Evolutionary conservation across 1,140 invertebrate species (phyloP), one percentile per base, ranked within the genome.

Genomic region (Whitmania pigra): DNA sequence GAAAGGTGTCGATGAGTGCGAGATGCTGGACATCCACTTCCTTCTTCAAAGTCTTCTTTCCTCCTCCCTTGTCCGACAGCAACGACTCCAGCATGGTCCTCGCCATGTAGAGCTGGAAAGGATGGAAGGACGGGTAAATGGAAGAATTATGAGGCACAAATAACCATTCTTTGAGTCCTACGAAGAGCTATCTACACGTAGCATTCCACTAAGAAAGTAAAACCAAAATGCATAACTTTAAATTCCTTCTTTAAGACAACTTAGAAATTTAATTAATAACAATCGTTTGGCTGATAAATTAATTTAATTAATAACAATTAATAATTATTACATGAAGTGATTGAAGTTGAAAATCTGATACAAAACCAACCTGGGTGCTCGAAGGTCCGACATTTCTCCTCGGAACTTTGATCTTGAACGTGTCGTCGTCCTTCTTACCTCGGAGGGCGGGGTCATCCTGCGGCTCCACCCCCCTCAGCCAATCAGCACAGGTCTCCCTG

Each of bases 71-170:
- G 80, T 99, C 95, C 0, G 93, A 92, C 74, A 98, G 94, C 55
- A 99, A 82, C 0, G 94, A 97, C 83, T 99, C 97, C 74, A 99
- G 83, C 90, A 99, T 98, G 0, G 96, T 99, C 43, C 97, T 86
- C 2, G 98, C 93, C 95, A 99, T 98, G 81, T 99, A 99, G 5
- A 99, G 84, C 85, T 99, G 90, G 2, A 92, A 94, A 54, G 63
- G 36, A 63, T 43, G 73, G 2, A 53, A 40, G 4, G 15, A 63
- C 18, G 15, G 29, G 9, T n/a, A 31, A 63, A 63, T 63, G 57
- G 1, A 63, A 63, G 29, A 63, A 63, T 63, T 15, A 63, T 1
- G 11, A 31, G 22, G 11, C 9, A 63, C 11, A n/a, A 25, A 6
- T 7, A 63, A 13, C 29, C 11, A 17, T 6, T 36, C 31, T 2